Evolutionary conservation across 2,113 vertebrate genomes (phyloP), one percentile per base, ranked within the genome.

Genomic region (Oreocharis arfaki): DNA sequence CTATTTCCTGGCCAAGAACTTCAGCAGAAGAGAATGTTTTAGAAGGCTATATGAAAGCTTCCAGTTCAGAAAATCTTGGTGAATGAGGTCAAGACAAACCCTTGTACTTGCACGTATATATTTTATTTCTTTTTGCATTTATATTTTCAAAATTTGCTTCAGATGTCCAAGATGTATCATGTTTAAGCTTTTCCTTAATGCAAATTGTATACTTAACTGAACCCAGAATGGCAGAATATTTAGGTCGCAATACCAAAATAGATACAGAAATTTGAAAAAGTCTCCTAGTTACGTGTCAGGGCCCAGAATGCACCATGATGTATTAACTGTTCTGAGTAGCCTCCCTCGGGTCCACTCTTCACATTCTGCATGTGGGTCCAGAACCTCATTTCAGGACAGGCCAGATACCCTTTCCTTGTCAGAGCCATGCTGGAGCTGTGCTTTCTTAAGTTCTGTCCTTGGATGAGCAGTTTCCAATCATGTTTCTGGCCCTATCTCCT

Each of bases 351-450:
- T 4, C 3, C 13, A 60, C 3, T 5, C 5, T 33, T 60, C 28
- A 24, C 13, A 8, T 2, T 13, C 41, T 30, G 8, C 1, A 0
- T 52, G 3, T 47, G 33, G 11, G 21, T 33, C 41, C 44, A 73
- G 44, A 10, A 39, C 21, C 4, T 6, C 13, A 8, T n/a, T 47
- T 60, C 27, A 39, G 20, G 18, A 14, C 22, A 55, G 61, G 17
- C 26, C 44, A 47, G 41, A 28, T 7, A 2, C 4, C 2, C 2
- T 1, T 3, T 33, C 13, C 7, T 44, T 33, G 21, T 52, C 37
- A 70, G 50, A 79, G 35, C 4, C 1, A 0, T 27, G 15, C 27
- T 85, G 39, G 16, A 70, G 4, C 3, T 28, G 24, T 39, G 11
- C 13, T 71, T 18, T 41, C 56, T 85, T 22, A 37, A 11, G 14